These are phyloP conservation scores for Panagrolaimus sp. DNA, from an alignment of 1,140 invertebrate genomes.

Conservation along the genomic window DNA sequence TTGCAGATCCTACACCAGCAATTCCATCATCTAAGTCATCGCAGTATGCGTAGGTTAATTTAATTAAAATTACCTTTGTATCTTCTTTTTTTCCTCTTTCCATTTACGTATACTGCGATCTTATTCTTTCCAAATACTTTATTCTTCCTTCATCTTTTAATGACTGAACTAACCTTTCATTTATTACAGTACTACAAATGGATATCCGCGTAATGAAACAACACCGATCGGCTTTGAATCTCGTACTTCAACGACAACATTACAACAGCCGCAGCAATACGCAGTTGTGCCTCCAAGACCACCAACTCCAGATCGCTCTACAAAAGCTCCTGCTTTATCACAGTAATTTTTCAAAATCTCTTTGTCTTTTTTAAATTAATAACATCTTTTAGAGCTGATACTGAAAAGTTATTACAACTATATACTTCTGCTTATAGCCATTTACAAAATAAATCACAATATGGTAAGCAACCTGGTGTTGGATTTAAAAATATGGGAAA, in stretches of 20 bases:
- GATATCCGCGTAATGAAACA: background rate
- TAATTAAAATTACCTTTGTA: background rate
- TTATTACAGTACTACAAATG: background rate
- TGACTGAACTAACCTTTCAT: background rate
- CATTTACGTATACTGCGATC: background rate
- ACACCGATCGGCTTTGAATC: background rate
- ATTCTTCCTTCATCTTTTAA: background rate
- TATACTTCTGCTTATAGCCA: background rate
- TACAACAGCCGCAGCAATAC: background rate
- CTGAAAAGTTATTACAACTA: background rate
- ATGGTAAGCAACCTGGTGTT: background rate
- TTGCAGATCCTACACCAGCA: background rate
- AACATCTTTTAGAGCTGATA: conserved; percentile 58
- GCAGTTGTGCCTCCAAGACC: background rate
- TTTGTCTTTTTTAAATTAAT: background rate
- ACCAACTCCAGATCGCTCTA: conserved; percentile 15
- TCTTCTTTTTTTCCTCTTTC: background rate
- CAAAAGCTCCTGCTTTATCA: conserved; percentile 12
- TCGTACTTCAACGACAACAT: background rate
- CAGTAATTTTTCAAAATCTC: background rate
- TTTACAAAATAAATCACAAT: background rate
- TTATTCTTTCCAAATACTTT: too few species aligned
- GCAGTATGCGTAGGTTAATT: background rate
- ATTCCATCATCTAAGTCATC: background rate
- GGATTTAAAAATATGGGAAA: conserved; percentile 77